Evolutionary conservation across 2,888 invertebrate species (phyloP), one percentile per base, ranked within the genome.

Genomic region (Pterostichus niger): DNA sequence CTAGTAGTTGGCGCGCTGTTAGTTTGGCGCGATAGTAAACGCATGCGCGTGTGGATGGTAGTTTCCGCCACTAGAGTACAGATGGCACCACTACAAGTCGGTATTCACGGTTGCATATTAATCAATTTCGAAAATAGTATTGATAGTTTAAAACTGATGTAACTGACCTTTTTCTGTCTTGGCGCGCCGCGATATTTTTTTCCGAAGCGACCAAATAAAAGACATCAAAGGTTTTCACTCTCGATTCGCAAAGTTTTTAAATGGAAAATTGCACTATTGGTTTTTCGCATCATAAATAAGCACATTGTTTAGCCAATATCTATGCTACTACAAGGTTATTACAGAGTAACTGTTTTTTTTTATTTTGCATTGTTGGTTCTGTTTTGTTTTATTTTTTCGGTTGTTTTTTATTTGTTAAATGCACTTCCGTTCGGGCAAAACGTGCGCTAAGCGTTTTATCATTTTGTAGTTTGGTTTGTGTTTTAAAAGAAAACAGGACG

Each of bases 11-110:
- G 17, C 17, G 75, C 82, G 75, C 82, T 75, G 59, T 24, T 75
- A 82, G 81, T 81, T 81, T 81, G 46, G 68, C 54, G 73, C 33
- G 71, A 82, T 82, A 82, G 75, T 75, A 17, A 13, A 83, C 61
- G 83, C 77, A 83, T 77, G 77, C 83, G 76, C 31, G 68, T 10
- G 10, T 15, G 9, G 44, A 6, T 10, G 6, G 35, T 86, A 87
- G 87, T 86, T 88, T 87, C 84, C 85, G 86, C 88, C 87, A 87
- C 87, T 88, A 87, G 86, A 86, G 84, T 85, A 86, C 86, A 89
- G 88, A 87, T 86, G 89, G 89, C 88, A 85, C 84, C 82, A 35
- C 7, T 83, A 68, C 15, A 33, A 15, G 52, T 24, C 46, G 83
- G 61, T 68, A 68, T 49, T 83, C 77, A 46, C 46, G 56, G 75